Conservation (phyloP, 2,888 invertebrate species). For the Xestia xanthographa region DNA sequence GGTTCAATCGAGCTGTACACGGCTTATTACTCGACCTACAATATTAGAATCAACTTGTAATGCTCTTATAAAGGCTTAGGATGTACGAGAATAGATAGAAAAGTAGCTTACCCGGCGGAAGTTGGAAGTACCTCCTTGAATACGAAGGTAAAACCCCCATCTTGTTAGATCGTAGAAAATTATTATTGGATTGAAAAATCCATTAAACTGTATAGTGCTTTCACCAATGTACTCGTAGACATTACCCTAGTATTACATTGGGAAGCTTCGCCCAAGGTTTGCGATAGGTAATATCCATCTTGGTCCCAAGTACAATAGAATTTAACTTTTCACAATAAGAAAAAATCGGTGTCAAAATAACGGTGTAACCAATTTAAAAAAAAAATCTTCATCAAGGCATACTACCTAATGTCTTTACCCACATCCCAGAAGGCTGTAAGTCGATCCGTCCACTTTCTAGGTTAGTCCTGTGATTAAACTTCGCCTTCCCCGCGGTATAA, state of each 20-base stretch:
- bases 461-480: slow-evolving; percentile 10
- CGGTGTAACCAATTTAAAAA: neutral
- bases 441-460: slow-evolving; percentile 1
- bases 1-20: neutral
- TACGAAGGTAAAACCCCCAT: neutral
- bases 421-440: slow-evolving; percentile 15
- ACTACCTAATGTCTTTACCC: neutral
- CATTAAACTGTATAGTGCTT: neutral
- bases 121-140: neutral
- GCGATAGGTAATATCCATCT: neutral
- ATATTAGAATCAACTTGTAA: slow-evolving; percentile 1
- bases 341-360: neutral
- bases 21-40: neutral
- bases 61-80: neutral
- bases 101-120: neutral
- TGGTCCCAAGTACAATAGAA: neutral
- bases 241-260: neutral
- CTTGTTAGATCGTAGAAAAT: neutral
- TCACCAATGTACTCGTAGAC: neutral
- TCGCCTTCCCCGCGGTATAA: slow-evolving; percentile 5
- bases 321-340: neutral
- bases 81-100: neutral
- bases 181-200: neutral
- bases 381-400: neutral
- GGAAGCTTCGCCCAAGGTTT: neutral